phyloP scores from a whole-genome alignment of 2,797 vertebrate genomes.

The Taeniopygia guttata region DNA sequence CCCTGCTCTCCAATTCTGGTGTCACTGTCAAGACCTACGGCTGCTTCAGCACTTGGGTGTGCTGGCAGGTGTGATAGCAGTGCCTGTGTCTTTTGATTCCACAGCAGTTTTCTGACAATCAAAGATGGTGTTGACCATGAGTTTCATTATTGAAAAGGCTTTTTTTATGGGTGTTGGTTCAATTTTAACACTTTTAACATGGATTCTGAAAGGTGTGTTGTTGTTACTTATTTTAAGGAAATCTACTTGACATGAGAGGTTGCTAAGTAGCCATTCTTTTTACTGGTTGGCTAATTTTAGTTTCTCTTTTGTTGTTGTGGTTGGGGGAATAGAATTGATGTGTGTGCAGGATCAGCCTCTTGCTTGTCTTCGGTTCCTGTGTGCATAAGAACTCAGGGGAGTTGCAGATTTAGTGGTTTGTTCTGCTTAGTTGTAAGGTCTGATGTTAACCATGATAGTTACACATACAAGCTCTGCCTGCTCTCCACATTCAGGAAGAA shows the following conservation, averaged over 20 bases:
- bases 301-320: neutral
- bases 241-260: neutral
- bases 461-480: neutral
- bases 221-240: neutral
- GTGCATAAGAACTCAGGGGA: neutral
- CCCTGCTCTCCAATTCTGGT: neutral
- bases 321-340: neutral
- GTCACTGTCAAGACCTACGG: neutral
- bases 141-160: neutral
- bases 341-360: neutral
- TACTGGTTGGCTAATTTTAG: neutral
- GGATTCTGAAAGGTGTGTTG: neutral
- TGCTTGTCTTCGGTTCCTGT: neutral
- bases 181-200: neutral
- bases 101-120: neutral
- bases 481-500: neutral
- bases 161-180: neutral
- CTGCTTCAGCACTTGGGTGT: fast-evolving
- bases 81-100: neutral
- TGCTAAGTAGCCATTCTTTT: neutral
- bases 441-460: neutral
- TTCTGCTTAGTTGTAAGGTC: neutral
- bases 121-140: neutral
- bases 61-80: neutral
- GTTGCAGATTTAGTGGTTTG: neutral